Evolutionary conservation across 2,113 vertebrate species (phyloP).

Genomic region (Tupaia tana): DNA sequence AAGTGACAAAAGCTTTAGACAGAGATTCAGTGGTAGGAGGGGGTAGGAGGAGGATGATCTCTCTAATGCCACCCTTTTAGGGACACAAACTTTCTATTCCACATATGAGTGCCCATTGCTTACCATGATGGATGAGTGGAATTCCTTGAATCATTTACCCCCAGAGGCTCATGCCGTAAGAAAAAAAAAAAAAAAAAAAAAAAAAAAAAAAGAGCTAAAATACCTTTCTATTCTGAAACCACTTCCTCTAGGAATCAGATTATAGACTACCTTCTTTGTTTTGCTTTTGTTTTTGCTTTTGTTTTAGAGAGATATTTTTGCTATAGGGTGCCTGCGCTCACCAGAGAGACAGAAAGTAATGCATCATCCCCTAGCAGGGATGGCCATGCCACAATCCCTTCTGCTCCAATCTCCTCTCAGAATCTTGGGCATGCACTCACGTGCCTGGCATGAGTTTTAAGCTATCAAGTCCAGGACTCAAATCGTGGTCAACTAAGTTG

Average conservation of each 20-base stretch:
- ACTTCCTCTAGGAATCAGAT: background rate
- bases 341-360: no score
- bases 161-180: background rate
- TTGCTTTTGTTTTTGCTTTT: no score
- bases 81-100: background rate
- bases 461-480: no score
- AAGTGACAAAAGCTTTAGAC: background rate
- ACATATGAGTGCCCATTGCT: background rate
- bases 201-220: background rate
- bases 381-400: no score
- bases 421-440: no score
- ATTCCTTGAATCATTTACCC: background rate
- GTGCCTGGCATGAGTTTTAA: no score
- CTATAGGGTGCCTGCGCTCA: no score
- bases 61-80: background rate
- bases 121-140: background rate
- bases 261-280: background rate
- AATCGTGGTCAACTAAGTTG: no score
- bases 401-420: no score
- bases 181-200: background rate
- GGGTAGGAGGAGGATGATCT: no score
- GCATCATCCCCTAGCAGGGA: no score
- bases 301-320: no score
- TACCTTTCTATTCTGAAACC: background rate
- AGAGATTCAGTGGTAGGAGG: background rate